Evolutionary conservation across 2,888 invertebrate genomes (phyloP).

Genomic region (Entomobrya proxima): DNA sequence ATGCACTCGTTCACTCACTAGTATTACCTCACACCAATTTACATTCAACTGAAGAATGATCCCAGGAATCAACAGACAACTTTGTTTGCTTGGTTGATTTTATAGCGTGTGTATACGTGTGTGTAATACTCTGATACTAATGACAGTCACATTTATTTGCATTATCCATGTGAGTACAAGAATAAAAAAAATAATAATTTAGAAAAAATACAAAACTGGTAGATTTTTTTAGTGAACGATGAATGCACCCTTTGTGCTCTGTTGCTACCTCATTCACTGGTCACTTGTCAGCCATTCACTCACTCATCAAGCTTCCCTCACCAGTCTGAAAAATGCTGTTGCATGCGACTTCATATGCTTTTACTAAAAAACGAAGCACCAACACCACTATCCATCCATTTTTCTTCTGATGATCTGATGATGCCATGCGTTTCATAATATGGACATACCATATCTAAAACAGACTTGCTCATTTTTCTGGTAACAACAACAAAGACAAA

Average conservation of each 20-base stretch:
- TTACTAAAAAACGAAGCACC: background rate
- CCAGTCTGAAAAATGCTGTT: background rate
- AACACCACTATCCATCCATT: background rate
- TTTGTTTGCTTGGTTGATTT: constrained; percentile 60
- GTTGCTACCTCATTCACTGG: constrained; percentile 57
- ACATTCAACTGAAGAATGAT: constrained; percentile 3
- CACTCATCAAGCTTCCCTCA: constrained; percentile 56
- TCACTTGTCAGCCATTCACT: constrained; percentile 63
- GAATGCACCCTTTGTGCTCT: constrained; percentile 20
- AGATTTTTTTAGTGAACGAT: background rate
- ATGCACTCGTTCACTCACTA: background rate
- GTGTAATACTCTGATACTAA: constrained; percentile 39
- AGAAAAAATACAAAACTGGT: constrained; percentile 32
- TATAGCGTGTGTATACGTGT: constrained; percentile 12
- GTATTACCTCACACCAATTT: background rate
- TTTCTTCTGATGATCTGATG: background rate
- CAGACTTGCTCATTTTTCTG: constrained; percentile 4
- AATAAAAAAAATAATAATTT: constrained; percentile 17
- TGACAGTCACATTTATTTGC: constrained; percentile 56
- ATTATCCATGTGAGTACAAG: constrained; percentile 34
- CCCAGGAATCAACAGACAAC: constrained; percentile 50
- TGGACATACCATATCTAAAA: background rate
- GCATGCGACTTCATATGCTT: background rate
- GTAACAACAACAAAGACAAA: constrained; percentile 9
- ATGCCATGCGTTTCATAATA: background rate